Evolutionary conservation across 2,113 vertebrate species (phyloP).

Genomic region (Brachirus orientalis): DNA sequence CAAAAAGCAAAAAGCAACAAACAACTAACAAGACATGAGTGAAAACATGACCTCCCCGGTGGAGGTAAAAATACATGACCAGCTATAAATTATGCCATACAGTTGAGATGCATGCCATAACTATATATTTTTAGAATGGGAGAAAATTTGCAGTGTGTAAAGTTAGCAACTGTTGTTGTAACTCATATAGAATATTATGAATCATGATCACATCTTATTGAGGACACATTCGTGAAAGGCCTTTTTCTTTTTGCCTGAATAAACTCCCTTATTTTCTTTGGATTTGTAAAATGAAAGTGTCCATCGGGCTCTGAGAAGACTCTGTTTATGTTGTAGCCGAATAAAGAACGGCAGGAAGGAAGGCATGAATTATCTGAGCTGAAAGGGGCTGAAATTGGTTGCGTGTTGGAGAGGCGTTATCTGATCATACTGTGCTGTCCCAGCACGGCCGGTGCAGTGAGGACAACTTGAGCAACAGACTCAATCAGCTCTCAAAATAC

Average conservation of each 20-base stretch:
- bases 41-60: neutral
- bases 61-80: neutral
- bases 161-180: neutral
- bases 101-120: neutral
- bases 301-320: neutral
- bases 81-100: neutral
- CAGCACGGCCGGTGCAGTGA: slow-evolving; percentile 1
- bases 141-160: neutral
- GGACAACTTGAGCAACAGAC: slow-evolving; percentile 34
- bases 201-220: too few relatives aligned
- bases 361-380: slow-evolving; percentile 49
- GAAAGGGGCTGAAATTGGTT: slow-evolving; percentile 21
- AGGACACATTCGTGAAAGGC: neutral
- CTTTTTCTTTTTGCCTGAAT: neutral
- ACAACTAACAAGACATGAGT: too few relatives aligned
- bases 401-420: slow-evolving; percentile 50
- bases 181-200: too few relatives aligned
- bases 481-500: slow-evolving; percentile 8
- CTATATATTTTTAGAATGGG: slow-evolving; percentile 19
- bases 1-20: neutral
- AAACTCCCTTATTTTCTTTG: neutral
- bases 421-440: slow-evolving; percentile 36
- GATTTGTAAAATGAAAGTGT: slow-evolving; percentile 1
- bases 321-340: slow-evolving; percentile 40
- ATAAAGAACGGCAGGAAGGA: slow-evolving; percentile 61